Evolutionary conservation across 2,797 vertebrate genomes (phyloP).

Genomic region (Oreortyx pictus): DNA sequence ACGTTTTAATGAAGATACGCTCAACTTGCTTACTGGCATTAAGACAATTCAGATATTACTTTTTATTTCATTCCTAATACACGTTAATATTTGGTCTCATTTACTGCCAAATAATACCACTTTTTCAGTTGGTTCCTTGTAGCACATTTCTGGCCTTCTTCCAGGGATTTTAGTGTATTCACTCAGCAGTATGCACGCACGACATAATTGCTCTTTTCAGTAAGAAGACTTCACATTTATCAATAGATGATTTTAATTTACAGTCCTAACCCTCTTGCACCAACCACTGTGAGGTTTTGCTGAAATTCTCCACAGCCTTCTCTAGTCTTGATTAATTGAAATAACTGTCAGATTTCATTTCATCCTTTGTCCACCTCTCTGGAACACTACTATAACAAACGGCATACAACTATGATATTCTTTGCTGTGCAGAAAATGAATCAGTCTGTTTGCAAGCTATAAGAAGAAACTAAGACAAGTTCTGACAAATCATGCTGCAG

Average conservation of each 20-base stretch:
- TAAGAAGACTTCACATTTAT: conserved; percentile 3
- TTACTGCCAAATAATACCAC: neutral
- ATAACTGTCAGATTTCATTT: conserved; percentile 42
- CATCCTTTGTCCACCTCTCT: conserved; percentile 22
- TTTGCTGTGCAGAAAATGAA: conserved; percentile 24
- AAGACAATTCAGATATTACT: neutral
- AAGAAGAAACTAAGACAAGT: conserved; percentile 45
- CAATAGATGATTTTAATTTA: conserved; percentile 27
- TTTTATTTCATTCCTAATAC: neutral
- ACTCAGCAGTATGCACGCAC: neutral
- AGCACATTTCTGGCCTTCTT: neutral
- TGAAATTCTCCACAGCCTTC: conserved; percentile 4
- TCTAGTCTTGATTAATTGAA: conserved; percentile 23
- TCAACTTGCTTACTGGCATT: neutral
- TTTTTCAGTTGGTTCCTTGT: neutral
- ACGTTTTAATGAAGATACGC: neutral
- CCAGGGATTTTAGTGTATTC: neutral
- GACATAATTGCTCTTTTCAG: neutral
- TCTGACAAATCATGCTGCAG: conserved; percentile 34
- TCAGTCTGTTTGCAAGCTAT: neutral
- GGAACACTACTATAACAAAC: neutral
- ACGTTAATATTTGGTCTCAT: neutral
- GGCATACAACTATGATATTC: conserved; percentile 5
- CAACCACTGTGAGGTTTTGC: neutral
- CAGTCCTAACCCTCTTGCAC: neutral